These are phyloP conservation scores for Acestrorhynchus altus DNA, from an alignment of 2,797 vertebrate species.

Conservation along the genomic window DNA sequence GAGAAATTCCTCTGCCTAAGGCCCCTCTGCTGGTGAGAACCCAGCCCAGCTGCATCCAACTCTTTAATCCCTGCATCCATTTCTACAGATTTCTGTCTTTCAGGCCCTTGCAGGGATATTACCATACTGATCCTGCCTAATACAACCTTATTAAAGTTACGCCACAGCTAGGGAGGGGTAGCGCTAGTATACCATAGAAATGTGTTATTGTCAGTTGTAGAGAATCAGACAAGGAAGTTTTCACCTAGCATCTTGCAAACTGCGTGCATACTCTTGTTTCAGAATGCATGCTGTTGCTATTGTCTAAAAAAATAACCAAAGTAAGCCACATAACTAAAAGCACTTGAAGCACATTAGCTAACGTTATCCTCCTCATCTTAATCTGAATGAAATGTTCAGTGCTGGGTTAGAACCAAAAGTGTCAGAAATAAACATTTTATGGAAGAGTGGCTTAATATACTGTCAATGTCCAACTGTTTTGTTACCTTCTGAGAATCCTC, in stretches of 20 bases:
- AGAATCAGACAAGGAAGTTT: background rate
- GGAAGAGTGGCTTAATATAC: too few species aligned
- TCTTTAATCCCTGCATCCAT: conserved; percentile 63
- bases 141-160: conserved; percentile 20
- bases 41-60: conserved; percentile 54
- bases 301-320: background rate
- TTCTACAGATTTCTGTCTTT: conserved; percentile 63
- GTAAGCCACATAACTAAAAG: background rate
- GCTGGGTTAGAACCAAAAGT: too few species aligned
- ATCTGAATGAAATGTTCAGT: too few species aligned
- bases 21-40: conserved; percentile 50
- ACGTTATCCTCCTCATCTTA: too few species aligned
- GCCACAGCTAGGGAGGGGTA: conserved; percentile 4
- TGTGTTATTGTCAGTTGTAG: background rate
- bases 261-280: too few species aligned
- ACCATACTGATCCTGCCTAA: conserved; percentile 42
- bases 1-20: conserved; percentile 67
- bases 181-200: background rate
- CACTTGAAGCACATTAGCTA: too few species aligned
- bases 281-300: too few species aligned
- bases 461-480: too few species aligned
- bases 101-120: conserved; percentile 37
- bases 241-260: too few species aligned
- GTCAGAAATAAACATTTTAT: too few species aligned
- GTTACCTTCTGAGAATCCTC: too few species aligned